Evolutionary conservation across 2,888 invertebrate species (phyloP).

Genomic region (Microdon myrmicae): DNA sequence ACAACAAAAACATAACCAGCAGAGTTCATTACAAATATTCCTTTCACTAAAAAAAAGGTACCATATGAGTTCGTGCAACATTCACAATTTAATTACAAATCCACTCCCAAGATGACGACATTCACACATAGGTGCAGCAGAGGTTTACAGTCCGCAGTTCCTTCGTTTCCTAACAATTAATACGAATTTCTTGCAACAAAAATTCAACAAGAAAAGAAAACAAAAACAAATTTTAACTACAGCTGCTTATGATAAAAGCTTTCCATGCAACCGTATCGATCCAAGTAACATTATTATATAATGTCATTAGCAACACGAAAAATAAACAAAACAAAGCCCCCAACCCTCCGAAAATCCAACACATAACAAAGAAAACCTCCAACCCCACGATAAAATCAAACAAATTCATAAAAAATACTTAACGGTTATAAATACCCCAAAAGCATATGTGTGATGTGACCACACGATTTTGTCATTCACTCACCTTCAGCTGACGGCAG

Average conservation of each 20-base stretch:
- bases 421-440: constrained; percentile 12
- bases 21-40: too few relatives aligned
- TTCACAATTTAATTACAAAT: too few relatives aligned
- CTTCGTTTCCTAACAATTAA: too few relatives aligned
- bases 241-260: neutral
- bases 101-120: too few relatives aligned
- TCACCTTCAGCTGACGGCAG: constrained; percentile 85
- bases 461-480: too few relatives aligned
- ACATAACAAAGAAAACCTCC: constrained; percentile 8
- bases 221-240: constrained; percentile 1
- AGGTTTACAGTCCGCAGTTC: too few relatives aligned
- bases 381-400: constrained; percentile 3
- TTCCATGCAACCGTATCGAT: constrained; percentile 31
- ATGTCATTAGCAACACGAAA: constrained; percentile 44
- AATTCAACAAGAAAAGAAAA: neutral
- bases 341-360: constrained; percentile 5
- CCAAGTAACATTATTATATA: constrained; percentile 23
- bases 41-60: too few relatives aligned
- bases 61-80: too few relatives aligned
- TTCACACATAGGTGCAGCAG: too few relatives aligned
- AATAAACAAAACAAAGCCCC: constrained; percentile 27
- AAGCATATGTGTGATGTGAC: too few relatives aligned
- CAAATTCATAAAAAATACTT: constrained; percentile 3
- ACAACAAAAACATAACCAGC: too few relatives aligned
- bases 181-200: too few relatives aligned